Conservation (phyloP, 2,888 invertebrate genomes). For the Andrena trimmerana region DNA sequence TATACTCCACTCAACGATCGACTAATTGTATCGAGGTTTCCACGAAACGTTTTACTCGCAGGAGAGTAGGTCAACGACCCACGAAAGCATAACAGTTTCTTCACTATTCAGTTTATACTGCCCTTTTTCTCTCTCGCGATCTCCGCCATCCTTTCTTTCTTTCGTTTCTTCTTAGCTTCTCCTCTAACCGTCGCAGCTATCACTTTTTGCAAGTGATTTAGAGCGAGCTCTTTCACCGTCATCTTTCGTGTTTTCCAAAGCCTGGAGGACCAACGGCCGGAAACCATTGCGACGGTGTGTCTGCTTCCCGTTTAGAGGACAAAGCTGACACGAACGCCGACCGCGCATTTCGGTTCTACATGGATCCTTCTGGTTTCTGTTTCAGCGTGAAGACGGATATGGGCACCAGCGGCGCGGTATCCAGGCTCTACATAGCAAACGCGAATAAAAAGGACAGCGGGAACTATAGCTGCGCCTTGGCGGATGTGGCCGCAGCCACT, state of each 20-base stretch:
- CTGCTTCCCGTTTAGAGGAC: conserved; percentile 29
- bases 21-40: no score
- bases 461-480: conserved; percentile 92
- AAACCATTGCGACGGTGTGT: conserved; percentile 23
- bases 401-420: conserved; percentile 90
- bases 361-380: conserved; percentile 72
- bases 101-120: conserved; percentile 27
- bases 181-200: conserved; percentile 1
- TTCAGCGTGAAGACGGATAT: conserved; percentile 93
- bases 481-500: conserved; percentile 89
- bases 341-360: conserved; percentile 13
- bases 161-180: conserved; percentile 15
- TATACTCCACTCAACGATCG: no score
- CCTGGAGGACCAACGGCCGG: not conserved
- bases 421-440: conserved; percentile 92
- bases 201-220: conserved; percentile 14
- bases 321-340: not conserved
- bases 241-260: conserved; percentile 14
- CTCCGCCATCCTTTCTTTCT: conserved; percentile 19
- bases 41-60: not conserved
- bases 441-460: conserved; percentile 92
- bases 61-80: conserved; percentile 1
- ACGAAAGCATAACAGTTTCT: conserved; percentile 24
- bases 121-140: not conserved
- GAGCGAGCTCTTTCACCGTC: conserved; percentile 22